phyloP scores from a whole-genome alignment of 2,888 invertebrate species.

The Hartigia nigra region DNA sequence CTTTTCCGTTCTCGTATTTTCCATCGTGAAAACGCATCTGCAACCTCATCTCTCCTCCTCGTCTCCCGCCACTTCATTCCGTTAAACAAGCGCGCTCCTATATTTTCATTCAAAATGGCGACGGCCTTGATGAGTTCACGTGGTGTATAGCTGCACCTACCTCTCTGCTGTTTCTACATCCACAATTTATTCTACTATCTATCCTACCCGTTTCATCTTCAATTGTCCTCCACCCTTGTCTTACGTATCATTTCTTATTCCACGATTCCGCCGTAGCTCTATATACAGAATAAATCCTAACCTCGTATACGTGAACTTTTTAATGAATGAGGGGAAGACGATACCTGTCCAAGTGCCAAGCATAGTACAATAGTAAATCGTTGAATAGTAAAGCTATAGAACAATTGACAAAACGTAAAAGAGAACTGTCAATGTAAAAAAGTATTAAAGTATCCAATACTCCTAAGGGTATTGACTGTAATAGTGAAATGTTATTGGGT shows the following conservation, averaged over 20 bases:
- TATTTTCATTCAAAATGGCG: conserved; percentile 51
- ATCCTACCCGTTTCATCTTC: conserved; percentile 27
- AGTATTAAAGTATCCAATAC: background rate
- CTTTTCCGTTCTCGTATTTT: background rate
- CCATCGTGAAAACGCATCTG: background rate
- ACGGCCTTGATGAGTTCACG: conserved; percentile 62
- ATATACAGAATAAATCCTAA: background rate
- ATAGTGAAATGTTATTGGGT: background rate
- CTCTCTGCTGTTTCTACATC: conserved; percentile 3
- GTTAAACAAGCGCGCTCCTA: conserved; percentile 34
- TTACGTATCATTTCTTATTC: background rate
- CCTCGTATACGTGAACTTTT: background rate
- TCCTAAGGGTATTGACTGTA: background rate
- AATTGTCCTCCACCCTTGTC: conserved; percentile 15
- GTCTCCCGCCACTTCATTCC: background rate
- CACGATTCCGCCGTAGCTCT: background rate
- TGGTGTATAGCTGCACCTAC: conserved; percentile 49
- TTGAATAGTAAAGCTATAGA: background rate
- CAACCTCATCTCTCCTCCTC: background rate
- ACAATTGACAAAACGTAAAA: background rate
- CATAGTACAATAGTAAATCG: background rate
- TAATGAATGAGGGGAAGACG: background rate
- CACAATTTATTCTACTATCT: conserved; percentile 28
- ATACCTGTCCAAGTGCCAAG: background rate
- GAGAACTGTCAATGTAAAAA: background rate